Conservation (phyloP, 2,888 invertebrate species). For the Hecatera dysodea region DNA sequence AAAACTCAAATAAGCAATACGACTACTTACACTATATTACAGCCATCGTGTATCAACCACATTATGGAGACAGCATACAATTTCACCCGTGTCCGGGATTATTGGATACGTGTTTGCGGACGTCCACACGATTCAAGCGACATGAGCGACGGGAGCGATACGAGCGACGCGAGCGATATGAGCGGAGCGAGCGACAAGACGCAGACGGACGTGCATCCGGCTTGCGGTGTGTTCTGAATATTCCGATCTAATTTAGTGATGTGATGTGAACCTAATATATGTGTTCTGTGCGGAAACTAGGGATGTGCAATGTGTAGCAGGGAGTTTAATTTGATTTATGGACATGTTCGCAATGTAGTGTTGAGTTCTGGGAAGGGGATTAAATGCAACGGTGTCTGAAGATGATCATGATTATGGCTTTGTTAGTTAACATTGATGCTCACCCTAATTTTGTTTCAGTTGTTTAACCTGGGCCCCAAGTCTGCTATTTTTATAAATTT, state of each 20-base stretch:
- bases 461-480: too few relatives aligned
- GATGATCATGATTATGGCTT: background rate
- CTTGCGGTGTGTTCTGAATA: slow-evolving; percentile 37
- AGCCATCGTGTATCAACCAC: background rate
- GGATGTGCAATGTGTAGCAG: background rate
- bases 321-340: slow-evolving; percentile 14
- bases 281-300: background rate
- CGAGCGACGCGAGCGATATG: slow-evolving; percentile 21
- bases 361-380: background rate
- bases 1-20: background rate
- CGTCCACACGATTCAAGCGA: slow-evolving; percentile 6
- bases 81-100: slow-evolving; percentile 7
- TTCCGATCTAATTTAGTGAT: slow-evolving; percentile 32
- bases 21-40: background rate
- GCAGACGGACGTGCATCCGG: slow-evolving; percentile 48
- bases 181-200: slow-evolving; percentile 11
- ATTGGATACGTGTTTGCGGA: slow-evolving; percentile 31
- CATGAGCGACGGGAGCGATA: slow-evolving; percentile 11
- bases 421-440: background rate
- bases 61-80: slow-evolving; percentile 7
- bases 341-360: too few relatives aligned
- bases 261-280: background rate
- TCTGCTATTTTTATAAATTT: too few relatives aligned
- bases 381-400: background rate
- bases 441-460: too few relatives aligned